Base-by-base conservation (phyloP, 2,888 invertebrate species). In the Ceratothoa steindachneri region DNA sequence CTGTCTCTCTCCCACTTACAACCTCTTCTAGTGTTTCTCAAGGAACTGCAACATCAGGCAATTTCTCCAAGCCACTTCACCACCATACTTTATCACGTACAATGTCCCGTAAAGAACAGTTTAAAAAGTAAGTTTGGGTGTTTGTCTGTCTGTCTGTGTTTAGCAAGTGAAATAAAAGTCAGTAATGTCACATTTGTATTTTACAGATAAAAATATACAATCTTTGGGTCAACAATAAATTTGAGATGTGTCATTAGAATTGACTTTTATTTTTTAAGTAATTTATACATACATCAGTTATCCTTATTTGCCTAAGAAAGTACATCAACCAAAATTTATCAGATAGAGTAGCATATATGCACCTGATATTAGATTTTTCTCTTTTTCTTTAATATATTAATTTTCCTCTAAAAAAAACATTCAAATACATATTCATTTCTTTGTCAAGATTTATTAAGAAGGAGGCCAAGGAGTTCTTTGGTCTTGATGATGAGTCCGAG, bases 391-490 rank as follows among this genome's bases (percentile, higher is more conserved):
- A 67, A 27, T n/a, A n/a, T n/a, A n/a, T n/a, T n/a, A n/a, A n/a
- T n/a, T n/a, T n/a, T n/a, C n/a, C n/a, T n/a, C n/a, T n/a, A n/a
- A n/a, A n/a, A n/a, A n/a, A n/a, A n/a, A n/a, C n/a, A 19, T 29
- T 27, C 12, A 27, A 19, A 2, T 29, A n/a, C 52, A 3, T 51
- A 19, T 69, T 69, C 19, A 9, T 22, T 30, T 22, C 19, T 5
- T 12, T 31, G n/a, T 30, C 7, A 81, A 88, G 88, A 83, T 91
- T 90, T 84, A 89, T 93, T 83, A 91, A 89, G 83, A 88, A 89
- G 81, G 92, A 92, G 84, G 91, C 93, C 73, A 91, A 91, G 73
- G 90, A 90, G 81, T 93, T 93, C 85, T 93, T 94, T 84, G 93
- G 93, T 24, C 90, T 94, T 74, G 90, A 91, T 82, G 90, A 90